phyloP scores from a whole-genome alignment of 92 coral and sea anemone species.

The Zoanthus sociatus region DNA sequence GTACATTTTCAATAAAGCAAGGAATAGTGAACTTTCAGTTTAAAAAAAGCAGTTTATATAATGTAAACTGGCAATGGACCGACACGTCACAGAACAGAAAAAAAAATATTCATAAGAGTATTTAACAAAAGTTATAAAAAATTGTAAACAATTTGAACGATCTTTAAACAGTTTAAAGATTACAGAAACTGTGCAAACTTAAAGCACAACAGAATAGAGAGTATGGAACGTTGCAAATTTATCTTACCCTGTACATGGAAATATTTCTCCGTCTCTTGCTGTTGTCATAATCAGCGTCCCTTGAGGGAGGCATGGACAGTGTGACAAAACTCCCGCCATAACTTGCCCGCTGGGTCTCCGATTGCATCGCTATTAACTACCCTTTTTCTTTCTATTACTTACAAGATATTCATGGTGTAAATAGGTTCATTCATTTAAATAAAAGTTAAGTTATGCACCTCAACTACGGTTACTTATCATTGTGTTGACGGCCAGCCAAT shows the following conservation, averaged over 20 bases:
- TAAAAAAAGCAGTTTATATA: too few species aligned
- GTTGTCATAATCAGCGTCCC: conserved; percentile 72
- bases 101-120: too few species aligned
- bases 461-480: not conserved
- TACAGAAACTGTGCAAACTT: too few species aligned
- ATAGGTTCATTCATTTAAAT: conserved; percentile 8
- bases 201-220: too few species aligned
- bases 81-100: too few species aligned
- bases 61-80: too few species aligned
- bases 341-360: conserved; percentile 38
- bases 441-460: not conserved
- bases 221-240: not conserved
- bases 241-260: conserved; percentile 81
- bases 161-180: too few species aligned
- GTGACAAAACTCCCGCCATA: conserved; percentile 76
- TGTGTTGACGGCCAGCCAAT: not conserved
- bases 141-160: too few species aligned
- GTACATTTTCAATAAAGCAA: too few species aligned
- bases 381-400: conserved; percentile 13
- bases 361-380: conserved; percentile 20
- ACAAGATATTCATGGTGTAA: not conserved
- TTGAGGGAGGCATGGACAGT: conserved; percentile 82
- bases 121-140: too few species aligned
- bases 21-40: too few species aligned
- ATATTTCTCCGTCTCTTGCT: conserved; percentile 77